Percentiles rank a stretch among this genome's conserved stretches.
Evolutionary conservation across 2,888 invertebrate species (phyloP).

Genomic region (Mycalesis mineus): DNA sequence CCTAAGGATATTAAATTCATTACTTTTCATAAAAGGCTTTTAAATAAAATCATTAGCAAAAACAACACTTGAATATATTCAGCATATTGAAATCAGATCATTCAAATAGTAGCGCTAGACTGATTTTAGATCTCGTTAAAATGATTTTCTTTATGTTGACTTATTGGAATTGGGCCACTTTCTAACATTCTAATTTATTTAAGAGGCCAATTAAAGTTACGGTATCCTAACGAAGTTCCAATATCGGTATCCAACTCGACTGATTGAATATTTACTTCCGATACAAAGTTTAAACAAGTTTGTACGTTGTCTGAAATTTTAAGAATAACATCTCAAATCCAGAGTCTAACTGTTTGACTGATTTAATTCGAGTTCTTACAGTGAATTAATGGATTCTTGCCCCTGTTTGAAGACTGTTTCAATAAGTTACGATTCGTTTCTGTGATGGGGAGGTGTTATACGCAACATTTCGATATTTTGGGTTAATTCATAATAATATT

Average conservation of each 20-base stretch:
- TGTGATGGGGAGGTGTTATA: not conserved
- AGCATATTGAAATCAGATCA: no score
- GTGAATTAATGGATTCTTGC: slow-evolving; percentile 64
- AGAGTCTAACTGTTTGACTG: slow-evolving; percentile 53
- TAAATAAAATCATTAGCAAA: no score
- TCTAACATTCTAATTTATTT: slow-evolving; percentile 1
- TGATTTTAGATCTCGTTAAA: not conserved
- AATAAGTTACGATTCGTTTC: not conserved
- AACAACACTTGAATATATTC: no score
- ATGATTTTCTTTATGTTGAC: slow-evolving; percentile 1
- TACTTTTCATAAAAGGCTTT: no score
- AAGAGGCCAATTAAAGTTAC: slow-evolving; percentile 15
- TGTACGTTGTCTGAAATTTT: slow-evolving; percentile 21
- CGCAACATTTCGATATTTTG: no score
- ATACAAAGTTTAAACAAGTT: slow-evolving; percentile 18
- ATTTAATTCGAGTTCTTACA: slow-evolving; percentile 67
- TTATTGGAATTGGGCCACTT: slow-evolving; percentile 4
- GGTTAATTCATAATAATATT: no score
- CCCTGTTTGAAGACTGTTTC: slow-evolving; percentile 45
- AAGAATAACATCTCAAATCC: slow-evolving; percentile 35
- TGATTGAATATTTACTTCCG: slow-evolving; percentile 9
- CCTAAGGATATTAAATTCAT: no score
- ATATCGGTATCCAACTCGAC: slow-evolving; percentile 1
- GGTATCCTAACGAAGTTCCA: slow-evolving; percentile 10
- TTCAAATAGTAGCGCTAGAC: no score